Conservation (phyloP, 2,888 invertebrate genomes). For the Macaria liturata region DNA sequence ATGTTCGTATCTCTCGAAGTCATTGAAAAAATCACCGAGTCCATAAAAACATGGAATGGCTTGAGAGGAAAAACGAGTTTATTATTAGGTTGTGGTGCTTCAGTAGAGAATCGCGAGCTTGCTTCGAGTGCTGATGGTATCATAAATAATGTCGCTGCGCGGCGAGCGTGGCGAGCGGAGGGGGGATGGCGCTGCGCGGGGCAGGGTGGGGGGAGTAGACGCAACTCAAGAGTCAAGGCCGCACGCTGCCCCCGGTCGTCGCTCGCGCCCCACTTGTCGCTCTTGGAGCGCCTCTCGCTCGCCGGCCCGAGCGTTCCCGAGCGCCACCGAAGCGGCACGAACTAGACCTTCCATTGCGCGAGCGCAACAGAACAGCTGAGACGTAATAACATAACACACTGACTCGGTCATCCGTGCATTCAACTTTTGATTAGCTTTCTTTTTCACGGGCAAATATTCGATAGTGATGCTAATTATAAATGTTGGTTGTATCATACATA, state of each 20-base stretch:
- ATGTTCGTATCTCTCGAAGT: slow-evolving; percentile 6
- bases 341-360: slow-evolving; percentile 81
- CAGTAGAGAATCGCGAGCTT: slow-evolving; percentile 77
- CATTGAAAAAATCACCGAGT: slow-evolving; percentile 19
- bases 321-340: slow-evolving; percentile 64
- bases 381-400: slow-evolving; percentile 82
- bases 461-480: slow-evolving; percentile 46
- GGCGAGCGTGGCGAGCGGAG: slow-evolving; percentile 62
- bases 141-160: slow-evolving; percentile 81
- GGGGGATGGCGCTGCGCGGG: slow-evolving; percentile 36
- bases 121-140: slow-evolving; percentile 79
- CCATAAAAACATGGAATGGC: slow-evolving; percentile 68
- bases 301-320: slow-evolving; percentile 60
- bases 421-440: slow-evolving; percentile 83
- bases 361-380: slow-evolving; percentile 81
- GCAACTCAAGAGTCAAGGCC: slow-evolving; percentile 87
- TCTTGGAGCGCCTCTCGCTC: slow-evolving; percentile 64
- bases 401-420: slow-evolving; percentile 84
- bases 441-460: slow-evolving; percentile 68
- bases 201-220: slow-evolving; percentile 49
- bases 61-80: slow-evolving; percentile 81
- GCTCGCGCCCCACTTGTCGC: slow-evolving; percentile 85
- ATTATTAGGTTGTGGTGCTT: slow-evolving; percentile 64
- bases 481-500: slow-evolving; percentile 9
- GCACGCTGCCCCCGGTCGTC: slow-evolving; percentile 91